Percentiles rank a stretch among this genome's conserved stretches.
These are phyloP conservation scores for Petaurus breviceps DNA, from an alignment of 2,113 vertebrate species.

Conservation along the genomic window DNA sequence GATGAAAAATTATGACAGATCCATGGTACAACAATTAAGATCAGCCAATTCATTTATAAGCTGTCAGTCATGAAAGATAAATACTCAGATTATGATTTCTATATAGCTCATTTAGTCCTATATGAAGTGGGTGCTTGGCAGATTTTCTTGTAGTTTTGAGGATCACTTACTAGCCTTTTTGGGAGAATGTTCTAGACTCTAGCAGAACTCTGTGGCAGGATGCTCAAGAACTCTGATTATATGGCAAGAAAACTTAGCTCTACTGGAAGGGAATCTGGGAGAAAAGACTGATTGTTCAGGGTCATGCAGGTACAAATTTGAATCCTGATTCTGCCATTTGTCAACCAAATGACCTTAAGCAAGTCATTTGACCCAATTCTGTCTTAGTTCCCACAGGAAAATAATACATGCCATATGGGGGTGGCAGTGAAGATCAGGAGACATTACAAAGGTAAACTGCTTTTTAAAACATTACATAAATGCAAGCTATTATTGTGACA, in stretches of 20 bases:
- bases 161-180: not conserved
- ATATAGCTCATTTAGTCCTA: slow-evolving; percentile 57
- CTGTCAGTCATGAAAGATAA: slow-evolving; percentile 65
- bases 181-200: not conserved
- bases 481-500: not conserved
- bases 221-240: not conserved
- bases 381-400: not conserved
- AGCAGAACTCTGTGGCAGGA: not conserved
- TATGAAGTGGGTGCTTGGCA: slow-evolving; percentile 49
- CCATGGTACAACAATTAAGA: slow-evolving; percentile 61
- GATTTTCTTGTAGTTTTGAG: slow-evolving; percentile 10
- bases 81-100: slow-evolving; percentile 63
- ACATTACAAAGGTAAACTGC: not conserved
- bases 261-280: not conserved
- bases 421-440: not conserved
- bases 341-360: not conserved
- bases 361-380: not conserved
- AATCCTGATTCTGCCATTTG: not conserved
- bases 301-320: not conserved
- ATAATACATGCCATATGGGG: not conserved
- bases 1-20: slow-evolving; percentile 73
- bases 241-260: not conserved
- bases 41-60: slow-evolving; percentile 67
- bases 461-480: not conserved
- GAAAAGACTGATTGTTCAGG: not conserved